Base-by-base conservation (phyloP, 2,113 vertebrate genomes). In the Ginglymostoma cirratum region DNA sequence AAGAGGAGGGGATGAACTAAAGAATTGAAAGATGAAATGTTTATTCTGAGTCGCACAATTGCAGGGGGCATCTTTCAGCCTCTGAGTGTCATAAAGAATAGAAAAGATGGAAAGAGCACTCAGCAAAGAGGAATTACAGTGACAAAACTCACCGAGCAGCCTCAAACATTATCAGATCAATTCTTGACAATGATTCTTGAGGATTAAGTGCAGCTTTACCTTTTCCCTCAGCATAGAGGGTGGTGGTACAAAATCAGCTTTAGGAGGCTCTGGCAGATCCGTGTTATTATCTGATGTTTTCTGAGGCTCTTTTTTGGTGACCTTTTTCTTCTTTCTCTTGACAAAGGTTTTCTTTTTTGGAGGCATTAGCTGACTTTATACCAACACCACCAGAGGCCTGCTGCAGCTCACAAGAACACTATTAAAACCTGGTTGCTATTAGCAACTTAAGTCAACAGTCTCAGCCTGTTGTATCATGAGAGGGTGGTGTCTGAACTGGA, bases 371-470 rank as follows among this genome's bases (percentile, higher is more conserved):
- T 34, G 23, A 34, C n/a, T 92, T 14, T 34, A 34, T 17, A 65
- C 12, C 52, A 65, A 65, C 21, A 34, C 19, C 87, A 7, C 55
- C 34, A 61, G 52, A 15, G 17, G 34, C 19, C 48, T 67, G 21
- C 34, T 38, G 30, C 72, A 38, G 34, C 89, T 66, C 66, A 61
- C 34, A 93, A 61, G 61, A 67, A 38, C n/a, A 14, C 12, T 17
- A 66, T 92, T 92, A 66, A 66, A 93, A 93, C 89, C 66, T 66
- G 17, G 89, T 93, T 93, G 23, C 89, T 66, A 66, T 67, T 93
- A 38, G 89, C 89, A 93, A 93, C 89, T 17, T 17, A 90, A 67
- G 61, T 42, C 89, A 93, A 93, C 89, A 93, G n/a, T 23, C 89
- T 38, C 3, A 2, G 89, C n/a, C 78, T 93, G 34, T 17, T 93